These are phyloP conservation scores for Ochotona curzoniae DNA, from an alignment of 2,113 vertebrate species.

Conservation along the genomic window DNA sequence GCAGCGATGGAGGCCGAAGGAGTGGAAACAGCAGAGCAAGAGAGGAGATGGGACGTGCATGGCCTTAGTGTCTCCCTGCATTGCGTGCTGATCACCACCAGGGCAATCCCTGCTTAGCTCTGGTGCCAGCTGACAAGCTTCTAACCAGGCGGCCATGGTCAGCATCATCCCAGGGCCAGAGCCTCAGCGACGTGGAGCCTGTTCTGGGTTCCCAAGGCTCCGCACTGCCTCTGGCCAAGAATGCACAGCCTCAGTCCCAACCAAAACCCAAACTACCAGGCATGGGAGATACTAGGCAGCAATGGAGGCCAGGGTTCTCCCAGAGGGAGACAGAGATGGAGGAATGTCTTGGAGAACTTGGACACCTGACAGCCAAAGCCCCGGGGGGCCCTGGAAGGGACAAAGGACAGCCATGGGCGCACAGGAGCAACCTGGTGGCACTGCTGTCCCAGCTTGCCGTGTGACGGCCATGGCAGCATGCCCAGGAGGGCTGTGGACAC, in stretches of 20 bases:
- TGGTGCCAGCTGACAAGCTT: not conserved
- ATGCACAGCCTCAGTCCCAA: not conserved
- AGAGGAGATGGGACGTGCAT: too few species aligned
- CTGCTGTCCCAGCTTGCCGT: fast-evolving
- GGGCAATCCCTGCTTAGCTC: too few species aligned
- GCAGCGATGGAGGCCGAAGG: fast-evolving
- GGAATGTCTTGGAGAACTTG: fast-evolving
- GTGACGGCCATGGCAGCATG: too few species aligned
- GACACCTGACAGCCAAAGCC: fast-evolving
- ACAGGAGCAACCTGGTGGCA: too few species aligned
- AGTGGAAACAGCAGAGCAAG: not conserved
- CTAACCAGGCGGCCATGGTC: too few species aligned
- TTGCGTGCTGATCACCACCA: too few species aligned
- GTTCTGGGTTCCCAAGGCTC: fast-evolving
- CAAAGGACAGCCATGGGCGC: fast-evolving
- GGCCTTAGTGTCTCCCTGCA: too few species aligned
- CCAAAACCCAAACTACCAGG: not conserved
- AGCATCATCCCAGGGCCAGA: not conserved
- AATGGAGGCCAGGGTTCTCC: too few species aligned
- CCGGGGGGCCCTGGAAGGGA: fast-evolving
- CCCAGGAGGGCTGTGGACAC: fast-evolving
- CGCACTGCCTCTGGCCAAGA: not conserved
- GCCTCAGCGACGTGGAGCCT: fast-evolving
- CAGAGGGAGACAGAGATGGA: not conserved
- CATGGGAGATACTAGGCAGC: fast-evolving